Evolutionary conservation across 2,113 vertebrate genomes (phyloP), one percentile per base, ranked within the genome.

Genomic region (Pelvicachromis taeniatus): DNA sequence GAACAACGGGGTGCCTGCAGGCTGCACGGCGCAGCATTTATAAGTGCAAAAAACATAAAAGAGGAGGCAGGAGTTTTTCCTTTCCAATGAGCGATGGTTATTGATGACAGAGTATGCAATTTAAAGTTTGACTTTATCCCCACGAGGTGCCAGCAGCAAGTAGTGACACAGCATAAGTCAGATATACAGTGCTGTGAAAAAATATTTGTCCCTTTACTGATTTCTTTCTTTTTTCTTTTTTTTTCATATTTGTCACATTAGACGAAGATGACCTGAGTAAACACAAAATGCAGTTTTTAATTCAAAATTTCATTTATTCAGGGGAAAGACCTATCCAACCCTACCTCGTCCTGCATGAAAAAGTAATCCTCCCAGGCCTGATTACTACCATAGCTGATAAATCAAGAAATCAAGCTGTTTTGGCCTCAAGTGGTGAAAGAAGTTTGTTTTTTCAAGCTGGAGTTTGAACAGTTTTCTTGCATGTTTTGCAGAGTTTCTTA

Each of bases 271-370:
- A 40, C 35, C 12, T 1, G 19, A 68, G 35, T 68, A 68, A 65
- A 65, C 11, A 21, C 33, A 65, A 65, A 65, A 9, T 40, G 61
- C 0, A 13, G 19, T 65, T 65, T 65, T 21, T 65, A 4, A 65
- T 40, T 40, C 2, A 65, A 40, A 19, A 1, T 13, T 65, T 65
- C 19, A 38, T 40, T 40, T 65, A 40, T 65, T 38, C 40, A 65
- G 2, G 33, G 19, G 35, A 63, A 63, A 63, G 33, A 7, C 9
- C 33, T 63, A 6, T 63, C 59, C 10, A 63, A 63, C 9, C 0
- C 2, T 0, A 63, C 59, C 17, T 1, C 0, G 58, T 35, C 17
- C 31, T 61, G 0, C 3, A 4, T 0, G 4, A 10, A 59, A 59
- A 31, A 59, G 8, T 0, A 2, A 59, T 59, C 31, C 8, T 59